Evolutionary conservation across 2,113 vertebrate species (phyloP).

Genomic region (Glaucomys volans): DNA sequence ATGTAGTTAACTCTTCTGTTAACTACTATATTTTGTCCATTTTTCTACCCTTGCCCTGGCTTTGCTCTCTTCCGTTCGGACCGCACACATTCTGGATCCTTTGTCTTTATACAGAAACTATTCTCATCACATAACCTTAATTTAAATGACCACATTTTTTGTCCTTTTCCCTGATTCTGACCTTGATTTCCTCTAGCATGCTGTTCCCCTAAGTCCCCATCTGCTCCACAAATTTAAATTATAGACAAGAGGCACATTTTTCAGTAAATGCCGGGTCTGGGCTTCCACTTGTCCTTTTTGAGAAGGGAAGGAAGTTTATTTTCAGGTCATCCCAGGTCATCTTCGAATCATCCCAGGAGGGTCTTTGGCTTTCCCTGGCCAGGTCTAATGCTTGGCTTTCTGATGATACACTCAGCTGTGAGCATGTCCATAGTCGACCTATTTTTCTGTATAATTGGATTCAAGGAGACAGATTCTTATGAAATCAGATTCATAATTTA

Average conservation of each 20-base stretch:
- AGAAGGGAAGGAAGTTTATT: background rate
- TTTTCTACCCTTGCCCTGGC: background rate
- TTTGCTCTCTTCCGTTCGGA: background rate
- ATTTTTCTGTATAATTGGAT: conserved; percentile 23
- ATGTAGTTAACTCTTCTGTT: background rate
- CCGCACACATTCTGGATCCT: background rate
- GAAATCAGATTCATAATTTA: background rate
- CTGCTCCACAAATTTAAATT: background rate
- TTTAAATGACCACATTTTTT: background rate
- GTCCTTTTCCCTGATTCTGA: background rate
- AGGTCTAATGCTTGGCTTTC: background rate
- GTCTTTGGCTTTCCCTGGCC: background rate
- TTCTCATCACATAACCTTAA: background rate
- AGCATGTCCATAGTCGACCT: background rate
- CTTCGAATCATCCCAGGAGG: background rate
- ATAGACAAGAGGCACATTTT: background rate
- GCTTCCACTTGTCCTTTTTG: background rate
- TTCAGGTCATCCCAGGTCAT: background rate
- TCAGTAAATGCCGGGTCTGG: background rate
- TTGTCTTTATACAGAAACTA: background rate
- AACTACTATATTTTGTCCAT: background rate
- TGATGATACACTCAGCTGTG: background rate
- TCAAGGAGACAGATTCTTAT: background rate
- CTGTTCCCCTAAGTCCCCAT: background rate
- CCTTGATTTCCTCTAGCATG: background rate